Conservation (phyloP, 2,888 invertebrate species). For the Erannis defoliaria region DNA sequence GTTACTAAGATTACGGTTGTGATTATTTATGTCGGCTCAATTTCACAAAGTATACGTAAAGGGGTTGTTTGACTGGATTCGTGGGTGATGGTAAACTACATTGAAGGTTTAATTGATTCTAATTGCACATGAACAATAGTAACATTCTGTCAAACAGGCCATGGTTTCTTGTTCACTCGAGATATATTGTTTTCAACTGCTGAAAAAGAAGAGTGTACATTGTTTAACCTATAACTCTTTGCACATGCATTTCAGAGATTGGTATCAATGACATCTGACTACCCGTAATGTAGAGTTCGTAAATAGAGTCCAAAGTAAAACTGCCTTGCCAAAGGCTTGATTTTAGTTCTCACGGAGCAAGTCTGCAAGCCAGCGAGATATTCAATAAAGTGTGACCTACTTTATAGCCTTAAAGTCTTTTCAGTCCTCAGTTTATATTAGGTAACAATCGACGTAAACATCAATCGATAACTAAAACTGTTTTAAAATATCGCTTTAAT, state of each 20-base stretch:
- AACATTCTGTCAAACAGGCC: not conserved
- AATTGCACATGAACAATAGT: conserved; percentile 3
- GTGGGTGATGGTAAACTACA: conserved; percentile 21
- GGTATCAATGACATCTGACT: not conserved
- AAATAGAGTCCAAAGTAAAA: not conserved
- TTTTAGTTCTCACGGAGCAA: not conserved
- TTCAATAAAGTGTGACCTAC: conserved; percentile 34
- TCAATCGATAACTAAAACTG: not conserved
- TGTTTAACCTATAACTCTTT: not conserved
- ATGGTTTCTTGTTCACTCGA: not conserved
- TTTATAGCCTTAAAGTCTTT: conserved; percentile 30
- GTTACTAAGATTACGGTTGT: conserved; percentile 35
- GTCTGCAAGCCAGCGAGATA: conserved; percentile 14
- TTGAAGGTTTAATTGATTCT: conserved; percentile 1
- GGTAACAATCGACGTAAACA: conserved; percentile 27
- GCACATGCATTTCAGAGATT: not conserved
- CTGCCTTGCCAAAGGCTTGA: not conserved
- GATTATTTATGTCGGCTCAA: conserved; percentile 41
- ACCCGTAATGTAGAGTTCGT: not conserved
- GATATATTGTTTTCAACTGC: not conserved
- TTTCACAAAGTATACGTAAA: conserved; percentile 28
- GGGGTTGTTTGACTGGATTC: conserved; percentile 22
- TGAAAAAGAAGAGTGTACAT: not conserved
- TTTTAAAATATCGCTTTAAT: conserved; percentile 1
- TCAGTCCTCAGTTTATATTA: conserved; percentile 24